A percentile compares a stretch with the other conserved stretches of the same genome.
Evolutionary conservation across 2,113 vertebrate genomes (phyloP).

Genomic region (Taurulus bubalis): DNA sequence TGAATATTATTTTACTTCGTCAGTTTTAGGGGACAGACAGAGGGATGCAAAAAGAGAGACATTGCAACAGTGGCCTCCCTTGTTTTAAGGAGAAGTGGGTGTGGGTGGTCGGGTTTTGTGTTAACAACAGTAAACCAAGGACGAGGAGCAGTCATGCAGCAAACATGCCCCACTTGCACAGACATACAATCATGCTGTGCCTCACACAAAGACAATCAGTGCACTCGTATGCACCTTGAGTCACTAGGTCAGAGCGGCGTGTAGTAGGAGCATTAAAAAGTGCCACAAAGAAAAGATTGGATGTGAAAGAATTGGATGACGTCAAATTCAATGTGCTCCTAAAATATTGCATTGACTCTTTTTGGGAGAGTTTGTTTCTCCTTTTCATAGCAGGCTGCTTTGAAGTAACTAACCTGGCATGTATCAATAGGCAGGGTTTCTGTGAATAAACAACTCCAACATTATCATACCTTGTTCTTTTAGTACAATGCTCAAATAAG

Average conservation of each 20-base stretch:
- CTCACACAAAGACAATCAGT: constrained; percentile 7
- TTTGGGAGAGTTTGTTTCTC: not conserved
- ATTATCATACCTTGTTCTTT: not conserved
- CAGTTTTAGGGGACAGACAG: not conserved
- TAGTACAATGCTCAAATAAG: not conserved
- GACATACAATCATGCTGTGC: constrained; percentile 29
- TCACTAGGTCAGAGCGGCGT: constrained; percentile 12
- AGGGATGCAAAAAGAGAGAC: not conserved
- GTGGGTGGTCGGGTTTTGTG: constrained; percentile 18
- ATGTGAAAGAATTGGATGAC: not conserved
- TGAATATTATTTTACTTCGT: not conserved
- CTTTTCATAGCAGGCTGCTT: not conserved
- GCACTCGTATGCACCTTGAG: constrained; percentile 24
- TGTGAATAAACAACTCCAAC: not conserved
- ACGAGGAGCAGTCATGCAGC: constrained; percentile 60
- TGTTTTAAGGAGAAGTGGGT: constrained; percentile 26
- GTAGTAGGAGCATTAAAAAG: constrained; percentile 1
- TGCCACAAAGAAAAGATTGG: not conserved
- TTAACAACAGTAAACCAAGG: constrained; percentile 34
- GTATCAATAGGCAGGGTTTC: not conserved
- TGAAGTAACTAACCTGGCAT: not conserved
- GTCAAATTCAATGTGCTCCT: not conserved
- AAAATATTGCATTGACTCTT: not conserved
- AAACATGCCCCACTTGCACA: constrained; percentile 57
- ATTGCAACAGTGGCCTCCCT: constrained; percentile 6